A percentile compares a stretch with the other conserved stretches of the same genome.
phyloP scores from a whole-genome alignment of 92 coral and sea anemone genomes.

The Nematostella vectensis region DNA sequence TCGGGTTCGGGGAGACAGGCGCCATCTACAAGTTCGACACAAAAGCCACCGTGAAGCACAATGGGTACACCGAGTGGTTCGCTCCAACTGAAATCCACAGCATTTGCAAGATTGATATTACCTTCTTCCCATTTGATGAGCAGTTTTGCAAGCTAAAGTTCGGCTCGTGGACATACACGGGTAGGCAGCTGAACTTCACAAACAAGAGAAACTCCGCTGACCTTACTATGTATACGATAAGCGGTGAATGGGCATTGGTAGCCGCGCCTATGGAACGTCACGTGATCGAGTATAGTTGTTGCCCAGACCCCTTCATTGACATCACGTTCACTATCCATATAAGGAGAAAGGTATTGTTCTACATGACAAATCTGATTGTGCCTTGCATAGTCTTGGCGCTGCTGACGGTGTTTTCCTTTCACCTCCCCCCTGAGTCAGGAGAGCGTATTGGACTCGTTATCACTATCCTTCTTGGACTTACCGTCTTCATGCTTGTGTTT shows the following conservation, averaged over 20 bases:
- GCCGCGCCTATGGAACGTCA: slow-evolving; percentile 46
- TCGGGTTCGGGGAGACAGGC: slow-evolving; percentile 93
- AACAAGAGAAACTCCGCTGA: slow-evolving; percentile 62
- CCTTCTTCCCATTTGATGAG: slow-evolving; percentile 84
- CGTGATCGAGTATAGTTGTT: slow-evolving; percentile 62
- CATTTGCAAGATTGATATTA: slow-evolving; percentile 90
- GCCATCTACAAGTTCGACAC: slow-evolving; percentile 87
- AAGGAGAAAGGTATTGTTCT: slow-evolving; percentile 74
- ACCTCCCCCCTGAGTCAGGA: slow-evolving; percentile 97
- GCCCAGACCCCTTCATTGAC: slow-evolving; percentile 77
- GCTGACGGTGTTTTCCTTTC: slow-evolving; percentile 79
- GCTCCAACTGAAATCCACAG: slow-evolving; percentile 98
- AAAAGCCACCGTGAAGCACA: slow-evolving; percentile 50
- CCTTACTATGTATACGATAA: slow-evolving; percentile 55
- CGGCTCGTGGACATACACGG: slow-evolving; percentile 98
- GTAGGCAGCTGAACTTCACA: slow-evolving; percentile 63
- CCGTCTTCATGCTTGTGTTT: slow-evolving; percentile 89
- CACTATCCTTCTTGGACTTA: slow-evolving; percentile 77
- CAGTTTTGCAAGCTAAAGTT: slow-evolving; percentile 82
- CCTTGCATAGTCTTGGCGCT: slow-evolving; percentile 86
- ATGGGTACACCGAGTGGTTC: slow-evolving; percentile 76
- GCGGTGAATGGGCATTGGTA: slow-evolving; percentile 95
- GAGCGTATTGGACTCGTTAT: slow-evolving; percentile 94
- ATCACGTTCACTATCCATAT: slow-evolving; percentile 80
- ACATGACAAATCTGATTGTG: slow-evolving; percentile 79